Conservation (phyloP, 2,888 invertebrate species). For the Eupithecia inturbata region DNA sequence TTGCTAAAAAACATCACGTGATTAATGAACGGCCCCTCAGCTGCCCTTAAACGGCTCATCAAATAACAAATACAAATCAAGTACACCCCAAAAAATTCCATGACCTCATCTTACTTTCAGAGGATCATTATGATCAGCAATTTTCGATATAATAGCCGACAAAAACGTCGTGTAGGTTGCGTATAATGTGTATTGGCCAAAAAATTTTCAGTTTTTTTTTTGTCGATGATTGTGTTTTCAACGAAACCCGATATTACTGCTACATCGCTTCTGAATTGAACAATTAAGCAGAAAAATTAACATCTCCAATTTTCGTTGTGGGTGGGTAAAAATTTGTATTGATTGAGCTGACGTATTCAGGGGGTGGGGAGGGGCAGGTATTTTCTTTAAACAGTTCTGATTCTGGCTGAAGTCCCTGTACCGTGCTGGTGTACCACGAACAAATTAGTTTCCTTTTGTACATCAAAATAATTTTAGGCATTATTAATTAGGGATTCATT, state of each 20-base stretch:
- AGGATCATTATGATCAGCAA: constrained; percentile 28
- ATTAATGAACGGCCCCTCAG: no score
- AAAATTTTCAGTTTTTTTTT: constrained; percentile 35
- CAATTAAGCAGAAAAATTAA: constrained; percentile 44
- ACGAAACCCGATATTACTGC: constrained; percentile 35
- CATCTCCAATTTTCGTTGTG: constrained; percentile 40
- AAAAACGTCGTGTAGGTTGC: constrained; percentile 35
- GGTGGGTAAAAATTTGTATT: constrained; percentile 45
- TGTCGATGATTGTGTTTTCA: constrained; percentile 30
- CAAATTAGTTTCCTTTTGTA: neutral
- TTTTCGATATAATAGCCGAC: constrained; percentile 29
- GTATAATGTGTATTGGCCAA: constrained; percentile 25
- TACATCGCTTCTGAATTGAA: constrained; percentile 42
- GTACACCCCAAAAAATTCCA: constrained; percentile 23
- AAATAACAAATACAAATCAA: constrained; percentile 18
- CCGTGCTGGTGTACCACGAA: neutral
- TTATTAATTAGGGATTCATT: no score
- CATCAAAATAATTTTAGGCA: no score
- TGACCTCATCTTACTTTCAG: constrained; percentile 35
- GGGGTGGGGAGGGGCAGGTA: neutral
- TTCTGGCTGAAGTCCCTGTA: neutral
- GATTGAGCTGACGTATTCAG: constrained; percentile 31
- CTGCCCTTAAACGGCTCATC: constrained; percentile 16
- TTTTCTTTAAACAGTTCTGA: neutral
- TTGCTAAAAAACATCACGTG: no score